Evolutionary conservation across 2,888 invertebrate genomes (phyloP).

Genomic region (Pollenia griseotomentosa): DNA sequence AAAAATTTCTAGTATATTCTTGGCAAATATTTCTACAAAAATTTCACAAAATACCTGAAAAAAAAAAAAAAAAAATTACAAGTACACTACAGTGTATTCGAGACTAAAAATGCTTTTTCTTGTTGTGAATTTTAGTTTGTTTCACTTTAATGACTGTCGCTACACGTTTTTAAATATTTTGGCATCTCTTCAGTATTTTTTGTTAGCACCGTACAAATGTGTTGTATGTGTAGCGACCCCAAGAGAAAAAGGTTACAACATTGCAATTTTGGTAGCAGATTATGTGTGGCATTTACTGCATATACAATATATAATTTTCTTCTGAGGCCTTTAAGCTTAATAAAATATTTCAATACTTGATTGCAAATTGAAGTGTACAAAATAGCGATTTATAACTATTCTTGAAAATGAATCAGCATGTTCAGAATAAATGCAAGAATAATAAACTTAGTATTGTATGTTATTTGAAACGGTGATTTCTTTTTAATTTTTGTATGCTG

Average conservation of each 20-base stretch:
- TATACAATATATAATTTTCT: too few relatives aligned
- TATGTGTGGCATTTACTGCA: not conserved
- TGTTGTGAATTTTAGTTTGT: conserved; percentile 26
- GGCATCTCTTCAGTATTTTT: conserved; percentile 18
- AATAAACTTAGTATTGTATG: too few relatives aligned
- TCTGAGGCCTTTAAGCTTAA: too few relatives aligned
- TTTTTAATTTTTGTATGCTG: too few relatives aligned
- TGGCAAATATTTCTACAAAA: conserved; percentile 32
- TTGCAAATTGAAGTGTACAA: too few relatives aligned
- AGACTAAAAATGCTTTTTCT: conserved; percentile 30
- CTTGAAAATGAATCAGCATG: too few relatives aligned
- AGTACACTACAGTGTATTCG: not conserved
- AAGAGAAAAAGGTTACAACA: conserved; percentile 41
- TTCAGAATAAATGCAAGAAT: too few relatives aligned
- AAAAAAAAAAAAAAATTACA: not conserved
- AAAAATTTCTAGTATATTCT: conserved; percentile 7
- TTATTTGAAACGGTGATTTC: too few relatives aligned
- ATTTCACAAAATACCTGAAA: conserved; percentile 24
- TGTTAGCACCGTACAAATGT: conserved; percentile 29
- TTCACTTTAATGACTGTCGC: conserved; percentile 20
- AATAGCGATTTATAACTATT: too few relatives aligned
- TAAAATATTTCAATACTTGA: too few relatives aligned
- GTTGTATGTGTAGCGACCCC: conserved; percentile 51
- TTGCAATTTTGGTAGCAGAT: not conserved
- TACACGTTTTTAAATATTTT: conserved; percentile 6